Evolutionary conservation across 2,888 invertebrate genomes (phyloP).

Genomic region (Willowsia nigromaculata): DNA sequence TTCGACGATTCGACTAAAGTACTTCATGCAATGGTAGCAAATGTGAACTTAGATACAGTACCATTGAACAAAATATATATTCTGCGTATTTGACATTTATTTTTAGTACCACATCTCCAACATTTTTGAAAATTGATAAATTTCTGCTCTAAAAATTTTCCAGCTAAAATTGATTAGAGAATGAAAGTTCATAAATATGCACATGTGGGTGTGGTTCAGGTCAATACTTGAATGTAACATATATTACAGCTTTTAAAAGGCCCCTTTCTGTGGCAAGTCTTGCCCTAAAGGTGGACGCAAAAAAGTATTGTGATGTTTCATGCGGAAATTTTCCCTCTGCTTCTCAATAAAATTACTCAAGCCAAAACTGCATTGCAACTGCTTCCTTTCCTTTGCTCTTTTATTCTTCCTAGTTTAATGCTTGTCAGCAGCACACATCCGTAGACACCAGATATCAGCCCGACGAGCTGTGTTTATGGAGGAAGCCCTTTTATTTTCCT

Average conservation of each 20-base stretch:
- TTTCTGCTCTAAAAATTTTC: too few relatives aligned
- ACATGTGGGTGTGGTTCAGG: neutral
- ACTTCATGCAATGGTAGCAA: too few relatives aligned
- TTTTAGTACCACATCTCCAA: too few relatives aligned
- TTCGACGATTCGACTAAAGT: too few relatives aligned
- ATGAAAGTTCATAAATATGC: too few relatives aligned
- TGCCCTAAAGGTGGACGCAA: neutral
- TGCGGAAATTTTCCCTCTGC: neutral
- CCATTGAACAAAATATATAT: too few relatives aligned
- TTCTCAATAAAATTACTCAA: neutral
- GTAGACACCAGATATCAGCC: neutral
- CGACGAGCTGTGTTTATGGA: neutral
- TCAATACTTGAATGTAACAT: neutral
- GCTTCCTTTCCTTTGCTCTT: neutral
- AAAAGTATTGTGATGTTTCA: neutral
- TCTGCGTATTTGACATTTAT: too few relatives aligned
- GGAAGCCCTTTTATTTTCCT: neutral
- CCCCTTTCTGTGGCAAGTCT: neutral
- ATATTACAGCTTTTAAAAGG: neutral
- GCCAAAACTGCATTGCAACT: neutral
- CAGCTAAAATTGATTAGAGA: too few relatives aligned
- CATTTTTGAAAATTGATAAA: too few relatives aligned
- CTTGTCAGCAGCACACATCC: conserved; percentile 21
- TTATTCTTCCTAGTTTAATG: neutral
- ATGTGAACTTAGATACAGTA: too few relatives aligned